Base-by-base conservation (phyloP, 2,888 invertebrate genomes). In the Tipula helvola region DNA sequence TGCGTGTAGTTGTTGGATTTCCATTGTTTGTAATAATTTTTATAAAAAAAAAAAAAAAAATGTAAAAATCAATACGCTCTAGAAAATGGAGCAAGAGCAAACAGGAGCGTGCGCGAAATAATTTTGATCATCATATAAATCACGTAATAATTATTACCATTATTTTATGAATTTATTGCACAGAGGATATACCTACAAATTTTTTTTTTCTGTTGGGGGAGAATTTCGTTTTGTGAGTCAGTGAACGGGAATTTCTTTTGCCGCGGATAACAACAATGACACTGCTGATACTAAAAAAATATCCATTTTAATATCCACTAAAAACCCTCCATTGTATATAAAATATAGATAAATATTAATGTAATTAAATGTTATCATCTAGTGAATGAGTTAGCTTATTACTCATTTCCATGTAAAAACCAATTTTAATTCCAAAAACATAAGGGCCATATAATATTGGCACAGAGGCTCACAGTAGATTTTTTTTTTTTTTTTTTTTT, bases 11-110 rank as follows among this genome's bases (percentile, higher is more conserved):
- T 36, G 84, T 84, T 84, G 36, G 39, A 16, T 84, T 71, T 71
- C 71, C 71, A 71, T 71, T 71, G 71, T 71, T 71, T 71, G 71
- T 71, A 28, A 71, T 71, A 71, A 71, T 28, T 71, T 71, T 28
- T 8, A 10, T 71, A 28, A 28, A 71, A 52, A 0, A 16, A 4
- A 16, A 57, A 57, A 57, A 57, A 57, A 57, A 57, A 39, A n/a
- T 13, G 39, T 36, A 85, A 85, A 85, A 85, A 85, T 85, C 85
- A 85, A 85, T 85, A 85, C 39, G 42, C 85, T 85, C 16, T 85
- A 85, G 41, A 85, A 85, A 85, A 85, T 85, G 85, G 85, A 85
- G 85, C 85, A 85, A 85, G 85, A 42, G 41, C 41, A 85, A 42
- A 42, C 18, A 42, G 39, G 85, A 85, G 85, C 42, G 85, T 85